Evolutionary conservation across 2,797 vertebrate species (phyloP), one percentile per base, ranked within the genome.

Genomic region (Diglossa cyanea): DNA sequence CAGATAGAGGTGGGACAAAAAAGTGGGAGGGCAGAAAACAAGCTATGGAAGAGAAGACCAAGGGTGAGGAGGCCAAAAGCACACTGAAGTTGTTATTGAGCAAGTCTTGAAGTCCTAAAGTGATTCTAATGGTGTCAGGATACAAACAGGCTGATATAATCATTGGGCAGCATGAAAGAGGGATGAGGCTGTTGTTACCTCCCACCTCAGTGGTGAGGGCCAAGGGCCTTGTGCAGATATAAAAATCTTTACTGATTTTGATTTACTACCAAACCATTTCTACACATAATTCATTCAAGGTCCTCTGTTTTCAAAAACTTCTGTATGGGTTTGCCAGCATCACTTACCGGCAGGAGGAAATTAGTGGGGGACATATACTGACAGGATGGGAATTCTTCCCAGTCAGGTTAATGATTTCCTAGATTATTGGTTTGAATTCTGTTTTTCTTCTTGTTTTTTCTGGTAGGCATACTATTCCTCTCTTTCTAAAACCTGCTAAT

Each of bases 101-200:
- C 5, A 19, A 37, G 13, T 45, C 26, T 74, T 50, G 26, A 86
- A 51, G 33, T n/a, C 5, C 6, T 7, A 7, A 55, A 71, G 21
- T 4, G 5, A 18, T 61, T 17, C 12, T 61, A 3, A 1, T 26
- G 11, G 3, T 53, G 18, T n/a, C 24, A 45, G 30, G 13, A 13
- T 73, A 37, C 17, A 26, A 40, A 18, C 10, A 45, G 33, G 44
- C 16, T 73, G 39, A 28, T 31, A 6, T 2, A 28, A 33, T 58
- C 10, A 35, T 20, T 2, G 28, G 4, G 7, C 17, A 81, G 39
- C 19, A 24, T 0, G 0, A 26, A 60, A 58, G 13, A 54, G 12
- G 26, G 4, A 1, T 61, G 50, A 65, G 28, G 21, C 21, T 67
- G 23, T 31, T 11, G 5, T 28, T 62, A 39, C 15, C 4, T 53